These are phyloP conservation scores for Sebastes diploproa DNA, from an alignment of 2,797 vertebrate genomes.

Conservation along the genomic window DNA sequence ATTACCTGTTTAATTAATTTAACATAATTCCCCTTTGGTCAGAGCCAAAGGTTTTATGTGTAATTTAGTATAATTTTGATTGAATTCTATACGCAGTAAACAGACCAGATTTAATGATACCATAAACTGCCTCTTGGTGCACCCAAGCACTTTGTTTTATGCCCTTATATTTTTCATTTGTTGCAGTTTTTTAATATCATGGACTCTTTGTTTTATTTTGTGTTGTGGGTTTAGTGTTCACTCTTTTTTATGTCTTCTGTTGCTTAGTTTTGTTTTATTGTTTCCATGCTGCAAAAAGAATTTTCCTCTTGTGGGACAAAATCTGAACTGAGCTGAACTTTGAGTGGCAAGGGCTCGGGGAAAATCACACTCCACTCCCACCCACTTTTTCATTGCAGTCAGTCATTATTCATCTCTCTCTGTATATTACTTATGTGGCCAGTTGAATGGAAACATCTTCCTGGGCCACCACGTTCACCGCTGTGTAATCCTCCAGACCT, in stretches of 20 bases:
- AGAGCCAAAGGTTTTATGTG: background rate
- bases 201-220: background rate
- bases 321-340: conserved; percentile 16
- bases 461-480: conserved; percentile 2
- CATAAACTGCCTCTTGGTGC: background rate
- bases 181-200: background rate
- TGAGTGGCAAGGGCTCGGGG: background rate
- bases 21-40: background rate
- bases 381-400: background rate
- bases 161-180: background rate
- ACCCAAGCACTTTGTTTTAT: background rate
- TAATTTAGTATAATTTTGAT: background rate
- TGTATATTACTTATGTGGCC: background rate
- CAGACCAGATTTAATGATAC: background rate
- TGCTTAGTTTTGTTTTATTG: conserved; percentile 21
- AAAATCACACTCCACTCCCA: conserved; percentile 2
- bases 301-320: conserved; percentile 10
- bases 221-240: background rate
- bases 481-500: conserved; percentile 55
- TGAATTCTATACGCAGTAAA: background rate
- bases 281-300: conserved; percentile 3
- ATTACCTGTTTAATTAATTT: background rate
- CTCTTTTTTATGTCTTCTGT: background rate
- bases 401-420: conserved; percentile 4
- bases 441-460: conserved; percentile 22